Evolutionary conservation across 2,888 invertebrate species (phyloP).

Genomic region (Cistogaster globosa): DNA sequence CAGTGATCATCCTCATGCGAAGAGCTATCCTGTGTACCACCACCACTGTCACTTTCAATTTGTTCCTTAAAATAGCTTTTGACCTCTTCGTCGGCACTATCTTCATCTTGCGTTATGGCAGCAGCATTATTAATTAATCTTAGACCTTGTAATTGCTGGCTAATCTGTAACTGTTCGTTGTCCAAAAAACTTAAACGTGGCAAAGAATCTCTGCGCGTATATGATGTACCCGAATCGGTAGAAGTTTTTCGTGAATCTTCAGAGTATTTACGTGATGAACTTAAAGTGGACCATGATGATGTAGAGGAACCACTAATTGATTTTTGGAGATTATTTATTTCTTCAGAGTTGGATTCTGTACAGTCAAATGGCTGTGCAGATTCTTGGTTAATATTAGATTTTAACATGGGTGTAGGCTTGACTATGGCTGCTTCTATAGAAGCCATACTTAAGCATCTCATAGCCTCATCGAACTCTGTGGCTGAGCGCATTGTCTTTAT

Average conservation of each 20-base stretch:
- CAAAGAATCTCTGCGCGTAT: conserved; percentile 76
- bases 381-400: conserved; percentile 79
- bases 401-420: conserved; percentile 76
- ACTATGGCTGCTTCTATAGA: conserved; percentile 78
- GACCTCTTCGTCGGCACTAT: conserved; percentile 86
- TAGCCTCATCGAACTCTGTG: conserved; percentile 82
- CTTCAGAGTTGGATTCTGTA: neutral
- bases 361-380: conserved; percentile 59
- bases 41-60: conserved; percentile 78
- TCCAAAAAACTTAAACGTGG: conserved; percentile 80
- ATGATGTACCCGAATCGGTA: conserved; percentile 65
- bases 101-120: conserved; percentile 83
- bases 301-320: conserved; percentile 70
- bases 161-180: conserved; percentile 79
- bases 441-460: conserved; percentile 81
- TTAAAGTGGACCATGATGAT: conserved; percentile 47
- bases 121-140: conserved; percentile 81
- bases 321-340: conserved; percentile 68
- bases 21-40: conserved; percentile 79
- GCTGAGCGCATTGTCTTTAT: conserved; percentile 82
- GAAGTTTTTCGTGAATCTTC: conserved; percentile 74
- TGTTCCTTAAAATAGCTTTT: conserved; percentile 84
- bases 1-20: conserved; percentile 77
- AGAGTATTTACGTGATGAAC: conserved; percentile 50
- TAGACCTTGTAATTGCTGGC: conserved; percentile 81